These are phyloP conservation scores for Amblyopsis hoosieri DNA, from an alignment of 2,797 vertebrate genomes.

Conservation along the genomic window DNA sequence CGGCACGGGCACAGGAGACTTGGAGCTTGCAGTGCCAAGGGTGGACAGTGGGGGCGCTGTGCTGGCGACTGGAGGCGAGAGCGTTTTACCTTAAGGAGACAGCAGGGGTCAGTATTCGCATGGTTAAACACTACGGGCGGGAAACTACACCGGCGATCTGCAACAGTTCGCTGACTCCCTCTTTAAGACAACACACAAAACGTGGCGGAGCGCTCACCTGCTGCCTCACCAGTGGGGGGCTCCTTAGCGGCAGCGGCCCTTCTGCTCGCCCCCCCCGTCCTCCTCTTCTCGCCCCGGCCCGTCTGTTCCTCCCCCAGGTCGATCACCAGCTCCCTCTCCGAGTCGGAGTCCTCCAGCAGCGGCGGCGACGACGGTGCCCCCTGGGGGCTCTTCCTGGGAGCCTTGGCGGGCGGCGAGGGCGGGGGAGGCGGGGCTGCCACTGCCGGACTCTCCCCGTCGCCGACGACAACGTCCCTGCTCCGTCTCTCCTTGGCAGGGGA, in stretches of 20 bases:
- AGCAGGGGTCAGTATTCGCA: neutral
- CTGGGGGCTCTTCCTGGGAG: conserved; percentile 82
- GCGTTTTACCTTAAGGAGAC: conserved; percentile 79
- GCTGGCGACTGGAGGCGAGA: conserved; percentile 73
- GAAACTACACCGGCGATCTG: too few species aligned
- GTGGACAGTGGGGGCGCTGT: conserved; percentile 74
- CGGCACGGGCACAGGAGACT: conserved; percentile 80
- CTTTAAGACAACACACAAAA: neutral
- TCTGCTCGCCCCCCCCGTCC: conserved; percentile 87
- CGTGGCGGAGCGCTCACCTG: conserved; percentile 75
- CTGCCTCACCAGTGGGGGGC: conserved; percentile 78
- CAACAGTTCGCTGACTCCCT: too few species aligned
- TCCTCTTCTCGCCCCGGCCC: conserved; percentile 84
- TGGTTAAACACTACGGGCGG: too few species aligned
- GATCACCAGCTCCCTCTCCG: conserved; percentile 95
- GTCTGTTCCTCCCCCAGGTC: conserved; percentile 94
- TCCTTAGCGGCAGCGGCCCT: conserved; percentile 84
- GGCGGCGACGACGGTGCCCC: conserved; percentile 61
- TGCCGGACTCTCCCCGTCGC: conserved; percentile 81
- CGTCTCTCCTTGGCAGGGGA: conserved; percentile 75
- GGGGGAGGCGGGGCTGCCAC: conserved; percentile 56
- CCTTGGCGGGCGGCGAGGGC: conserved; percentile 36
- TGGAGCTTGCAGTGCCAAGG: conserved; percentile 70
- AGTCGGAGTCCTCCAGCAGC: conserved; percentile 89
- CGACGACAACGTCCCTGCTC: conserved; percentile 50